Conservation (phyloP, 2,888 invertebrate species). For the Drosophila kambysellisi region DNA sequence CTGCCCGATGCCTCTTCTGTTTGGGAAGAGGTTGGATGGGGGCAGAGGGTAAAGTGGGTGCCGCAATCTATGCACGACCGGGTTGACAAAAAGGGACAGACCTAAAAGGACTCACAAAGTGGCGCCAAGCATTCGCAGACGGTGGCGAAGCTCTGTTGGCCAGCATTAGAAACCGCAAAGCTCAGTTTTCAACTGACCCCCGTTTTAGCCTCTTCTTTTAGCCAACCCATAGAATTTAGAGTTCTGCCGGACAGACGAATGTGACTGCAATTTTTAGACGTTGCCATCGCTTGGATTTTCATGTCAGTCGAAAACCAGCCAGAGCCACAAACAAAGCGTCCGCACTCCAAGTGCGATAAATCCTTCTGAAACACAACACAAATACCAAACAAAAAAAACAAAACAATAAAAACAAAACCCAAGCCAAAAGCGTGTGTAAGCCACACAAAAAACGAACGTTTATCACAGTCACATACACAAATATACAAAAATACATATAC, state of each 20-base stretch:
- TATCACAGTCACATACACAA: constrained; percentile 26
- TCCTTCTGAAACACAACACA: constrained; percentile 67
- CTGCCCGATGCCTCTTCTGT: constrained; percentile 5
- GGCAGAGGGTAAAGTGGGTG: not conserved
- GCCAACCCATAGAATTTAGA: not conserved
- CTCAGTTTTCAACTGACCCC: constrained; percentile 13
- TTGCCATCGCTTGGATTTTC: constrained; percentile 71
- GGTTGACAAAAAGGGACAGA: constrained; percentile 34
- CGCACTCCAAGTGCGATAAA: constrained; percentile 75
- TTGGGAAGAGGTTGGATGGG: no score
- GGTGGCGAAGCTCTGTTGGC: constrained; percentile 60
- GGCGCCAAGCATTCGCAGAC: constrained; percentile 61
- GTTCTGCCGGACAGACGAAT: constrained; percentile 60
- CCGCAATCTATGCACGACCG: constrained; percentile 42
- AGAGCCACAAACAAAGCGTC: constrained; percentile 75
- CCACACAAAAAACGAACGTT: constrained; percentile 29
- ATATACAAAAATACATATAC: constrained; percentile 4
- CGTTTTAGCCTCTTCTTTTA: not conserved
- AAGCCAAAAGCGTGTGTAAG: constrained; percentile 46
- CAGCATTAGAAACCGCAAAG: constrained; percentile 40
- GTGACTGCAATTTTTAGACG: constrained; percentile 73
- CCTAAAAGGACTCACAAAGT: constrained; percentile 58
- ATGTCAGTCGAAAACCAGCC: constrained; percentile 59
- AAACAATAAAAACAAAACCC: constrained; percentile 42
- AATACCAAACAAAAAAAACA: constrained; percentile 37